Evolutionary conservation across 2,113 vertebrate species (phyloP).

Genomic region (Dipodomys ordii): DNA sequence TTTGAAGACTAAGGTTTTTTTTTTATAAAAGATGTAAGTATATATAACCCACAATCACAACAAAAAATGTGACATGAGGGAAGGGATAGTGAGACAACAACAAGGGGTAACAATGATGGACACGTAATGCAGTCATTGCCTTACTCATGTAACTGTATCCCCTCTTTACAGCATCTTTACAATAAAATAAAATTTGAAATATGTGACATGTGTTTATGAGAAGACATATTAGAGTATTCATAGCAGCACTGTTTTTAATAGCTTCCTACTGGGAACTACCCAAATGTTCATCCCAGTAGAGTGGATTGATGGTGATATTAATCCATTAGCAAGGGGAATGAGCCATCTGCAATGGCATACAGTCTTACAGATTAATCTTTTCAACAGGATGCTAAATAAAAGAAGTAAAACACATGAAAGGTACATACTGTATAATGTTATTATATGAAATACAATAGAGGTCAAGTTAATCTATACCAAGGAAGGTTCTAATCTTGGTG

Average conservation of each 20-base stretch:
- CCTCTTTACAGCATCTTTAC: no score
- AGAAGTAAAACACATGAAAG: background rate
- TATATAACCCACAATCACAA: background rate
- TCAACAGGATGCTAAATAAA: background rate
- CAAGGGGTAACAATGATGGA: no score
- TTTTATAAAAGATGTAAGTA: background rate
- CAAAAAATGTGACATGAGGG: background rate
- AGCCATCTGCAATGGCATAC: background rate
- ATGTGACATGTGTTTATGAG: background rate
- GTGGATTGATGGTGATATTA: background rate
- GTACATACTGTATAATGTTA: background rate
- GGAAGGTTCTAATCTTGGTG: background rate
- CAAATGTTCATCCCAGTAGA: background rate
- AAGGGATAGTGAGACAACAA: no score
- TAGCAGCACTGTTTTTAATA: background rate
- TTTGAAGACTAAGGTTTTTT: background rate
- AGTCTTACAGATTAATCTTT: background rate
- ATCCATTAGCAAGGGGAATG: background rate
- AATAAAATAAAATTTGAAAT: no score
- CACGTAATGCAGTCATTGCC: no score
- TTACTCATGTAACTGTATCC: no score
- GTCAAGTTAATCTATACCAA: background rate
- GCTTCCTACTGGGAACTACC: background rate
- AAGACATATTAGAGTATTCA: background rate
- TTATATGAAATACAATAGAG: background rate